These are phyloP conservation scores for Aviceda subcristata DNA, from an alignment of 2,113 vertebrate genomes.

Conservation along the genomic window DNA sequence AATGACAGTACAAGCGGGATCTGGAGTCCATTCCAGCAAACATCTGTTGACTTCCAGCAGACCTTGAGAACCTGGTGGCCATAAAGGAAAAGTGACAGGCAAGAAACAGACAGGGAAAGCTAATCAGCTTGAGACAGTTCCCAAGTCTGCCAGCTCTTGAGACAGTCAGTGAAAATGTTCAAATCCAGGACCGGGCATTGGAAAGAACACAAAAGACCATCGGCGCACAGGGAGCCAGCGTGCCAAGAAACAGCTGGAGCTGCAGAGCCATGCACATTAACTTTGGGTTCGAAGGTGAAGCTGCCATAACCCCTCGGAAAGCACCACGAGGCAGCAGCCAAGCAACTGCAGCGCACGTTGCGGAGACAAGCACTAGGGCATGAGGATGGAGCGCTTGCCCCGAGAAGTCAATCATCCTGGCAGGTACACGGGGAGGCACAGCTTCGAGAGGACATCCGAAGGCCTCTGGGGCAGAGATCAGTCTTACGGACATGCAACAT, in stretches of 20 bases:
- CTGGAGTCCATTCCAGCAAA: neutral
- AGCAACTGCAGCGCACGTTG: neutral
- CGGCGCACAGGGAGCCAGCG: neutral
- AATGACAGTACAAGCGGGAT: neutral
- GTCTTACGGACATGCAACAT: neutral
- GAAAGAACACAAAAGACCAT: neutral
- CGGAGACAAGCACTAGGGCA: fast-evolving
- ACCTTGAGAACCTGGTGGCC: neutral
- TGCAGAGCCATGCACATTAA: neutral
- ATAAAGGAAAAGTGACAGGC: neutral
- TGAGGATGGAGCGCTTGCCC: neutral
- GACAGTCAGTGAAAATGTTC: neutral
- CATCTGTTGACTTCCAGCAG: neutral
- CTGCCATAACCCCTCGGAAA: neutral
- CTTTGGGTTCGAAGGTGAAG: neutral
- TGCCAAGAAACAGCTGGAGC: neutral
- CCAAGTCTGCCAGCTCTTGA: neutral
- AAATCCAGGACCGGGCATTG: neutral
- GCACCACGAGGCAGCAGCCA: neutral
- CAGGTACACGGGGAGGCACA: neutral
- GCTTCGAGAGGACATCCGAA: neutral
- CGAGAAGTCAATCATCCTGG: neutral
- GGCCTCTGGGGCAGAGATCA: neutral
- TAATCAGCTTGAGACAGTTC: neutral
- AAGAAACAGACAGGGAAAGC: neutral